Evolutionary conservation across 2,113 vertebrate species (phyloP).

Genomic region (Climacteris rufus): DNA sequence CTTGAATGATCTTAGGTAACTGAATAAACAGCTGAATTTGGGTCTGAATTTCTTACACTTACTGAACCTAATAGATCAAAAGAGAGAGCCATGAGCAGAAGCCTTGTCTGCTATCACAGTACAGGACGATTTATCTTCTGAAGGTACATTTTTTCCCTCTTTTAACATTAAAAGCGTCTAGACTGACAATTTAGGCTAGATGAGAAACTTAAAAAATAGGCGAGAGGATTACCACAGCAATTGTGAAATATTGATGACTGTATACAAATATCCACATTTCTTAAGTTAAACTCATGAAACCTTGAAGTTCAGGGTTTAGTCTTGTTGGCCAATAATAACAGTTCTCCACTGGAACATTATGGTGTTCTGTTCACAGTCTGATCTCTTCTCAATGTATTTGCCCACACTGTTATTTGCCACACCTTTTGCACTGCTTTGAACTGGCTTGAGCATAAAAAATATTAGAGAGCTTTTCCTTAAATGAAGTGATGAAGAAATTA

Average conservation of each 20-base stretch:
- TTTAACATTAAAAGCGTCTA: background rate
- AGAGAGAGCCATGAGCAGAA: background rate
- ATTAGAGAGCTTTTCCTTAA: background rate
- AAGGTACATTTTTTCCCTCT: background rate
- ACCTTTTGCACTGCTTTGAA: background rate
- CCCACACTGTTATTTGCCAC: background rate
- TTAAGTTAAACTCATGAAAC: background rate
- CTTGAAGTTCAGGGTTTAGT: background rate
- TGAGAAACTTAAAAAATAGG: background rate
- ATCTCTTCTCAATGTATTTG: background rate
- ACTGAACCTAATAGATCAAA: background rate
- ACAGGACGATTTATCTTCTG: background rate
- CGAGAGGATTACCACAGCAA: background rate
- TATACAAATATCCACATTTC: background rate
- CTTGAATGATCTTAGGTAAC: background rate
- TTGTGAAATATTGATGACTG: background rate
- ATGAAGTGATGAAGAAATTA: background rate
- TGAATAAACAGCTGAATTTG: background rate
- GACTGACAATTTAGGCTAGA: background rate
- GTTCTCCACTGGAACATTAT: background rate
- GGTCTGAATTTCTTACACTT: background rate
- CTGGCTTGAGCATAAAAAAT: background rate
- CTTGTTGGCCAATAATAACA: background rate
- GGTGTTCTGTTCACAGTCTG: background rate
- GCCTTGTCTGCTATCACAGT: accelerated